Percentiles rank a stretch among this genome's conserved stretches.
Conservation (phyloP, 2,888 invertebrate genomes). For the Autographa gamma region DNA sequence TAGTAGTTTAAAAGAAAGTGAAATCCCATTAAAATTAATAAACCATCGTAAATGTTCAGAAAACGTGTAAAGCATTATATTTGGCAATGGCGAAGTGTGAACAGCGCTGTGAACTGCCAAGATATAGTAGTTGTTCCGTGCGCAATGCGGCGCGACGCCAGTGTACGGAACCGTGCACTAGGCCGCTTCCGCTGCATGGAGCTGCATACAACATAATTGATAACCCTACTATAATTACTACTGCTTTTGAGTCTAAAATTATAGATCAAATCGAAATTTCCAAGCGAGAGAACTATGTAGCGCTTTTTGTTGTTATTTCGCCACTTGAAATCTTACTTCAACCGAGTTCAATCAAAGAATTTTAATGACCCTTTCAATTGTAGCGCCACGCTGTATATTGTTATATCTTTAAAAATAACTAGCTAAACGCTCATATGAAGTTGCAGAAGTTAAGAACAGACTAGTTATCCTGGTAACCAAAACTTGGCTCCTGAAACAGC, state of each 20-base stretch:
- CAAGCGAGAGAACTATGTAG: too few relatives aligned
- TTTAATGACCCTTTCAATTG: too few relatives aligned
- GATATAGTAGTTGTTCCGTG: conserved; percentile 40
- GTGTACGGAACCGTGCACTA: conserved; percentile 47
- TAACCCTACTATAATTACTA: conserved; percentile 24
- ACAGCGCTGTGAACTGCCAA: conserved; percentile 3
- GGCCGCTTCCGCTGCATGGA: conserved; percentile 46
- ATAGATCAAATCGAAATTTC: background rate
- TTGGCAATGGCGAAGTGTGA: background rate
- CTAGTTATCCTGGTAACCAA: background rate
- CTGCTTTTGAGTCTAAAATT: conserved; percentile 9
- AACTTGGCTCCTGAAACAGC: background rate
- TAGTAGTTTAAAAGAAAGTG: background rate
- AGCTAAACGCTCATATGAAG: too few relatives aligned
- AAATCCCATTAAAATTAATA: background rate
- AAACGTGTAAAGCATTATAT: background rate
- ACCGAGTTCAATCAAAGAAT: too few relatives aligned
- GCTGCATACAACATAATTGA: conserved; percentile 47
- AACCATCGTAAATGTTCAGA: background rate
- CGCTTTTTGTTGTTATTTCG: too few relatives aligned
- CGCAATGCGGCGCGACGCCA: conserved; percentile 58
- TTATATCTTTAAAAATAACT: too few relatives aligned
- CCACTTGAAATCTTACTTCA: too few relatives aligned
- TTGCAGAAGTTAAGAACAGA: background rate
- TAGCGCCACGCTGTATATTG: too few relatives aligned